A percentile compares a stretch with the other conserved stretches of the same genome.
phyloP scores from a whole-genome alignment of 2,888 invertebrate genomes.

The Altica lythri region DNA sequence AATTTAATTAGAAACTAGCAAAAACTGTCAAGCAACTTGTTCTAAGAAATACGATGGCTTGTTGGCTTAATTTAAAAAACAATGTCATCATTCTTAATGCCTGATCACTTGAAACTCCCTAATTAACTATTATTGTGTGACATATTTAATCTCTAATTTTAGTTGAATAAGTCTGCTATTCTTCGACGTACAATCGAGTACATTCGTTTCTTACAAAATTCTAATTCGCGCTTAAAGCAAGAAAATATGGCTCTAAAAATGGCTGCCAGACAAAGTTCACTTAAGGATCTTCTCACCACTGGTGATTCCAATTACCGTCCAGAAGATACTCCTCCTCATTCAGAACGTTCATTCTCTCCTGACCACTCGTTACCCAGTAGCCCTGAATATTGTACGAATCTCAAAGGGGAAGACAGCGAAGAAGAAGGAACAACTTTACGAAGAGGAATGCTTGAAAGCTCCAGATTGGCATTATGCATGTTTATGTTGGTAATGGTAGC shows the following conservation, averaged over 20 bases:
- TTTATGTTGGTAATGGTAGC: slow-evolving; percentile 88
- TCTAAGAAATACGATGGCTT: no score
- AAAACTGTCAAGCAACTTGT: no score
- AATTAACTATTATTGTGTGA: no score
- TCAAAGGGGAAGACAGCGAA: slow-evolving; percentile 70
- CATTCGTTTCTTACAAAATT: slow-evolving; percentile 84
- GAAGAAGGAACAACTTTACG: slow-evolving; percentile 62
- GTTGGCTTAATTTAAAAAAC: no score
- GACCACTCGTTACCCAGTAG: slow-evolving; percentile 72
- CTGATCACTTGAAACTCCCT: no score
- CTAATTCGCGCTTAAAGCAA: slow-evolving; percentile 82
- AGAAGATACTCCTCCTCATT: slow-evolving; percentile 77
- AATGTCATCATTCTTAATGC: no score
- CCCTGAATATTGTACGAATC: slow-evolving; percentile 63
- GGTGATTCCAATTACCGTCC: slow-evolving; percentile 49
- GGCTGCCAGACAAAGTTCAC: slow-evolving; percentile 71
- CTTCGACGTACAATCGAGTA: slow-evolving; percentile 96
- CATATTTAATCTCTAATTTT: no score
- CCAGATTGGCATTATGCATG: slow-evolving; percentile 86
- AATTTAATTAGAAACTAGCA: no score
- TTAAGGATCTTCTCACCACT: slow-evolving; percentile 68
- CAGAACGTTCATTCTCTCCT: slow-evolving; percentile 78
- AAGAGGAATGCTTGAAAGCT: slow-evolving; percentile 85
- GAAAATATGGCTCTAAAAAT: slow-evolving; percentile 84
- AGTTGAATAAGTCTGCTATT: slow-evolving; percentile 94